Conservation (phyloP, 2,797 vertebrate genomes). For the Ceryle rudis region DNA sequence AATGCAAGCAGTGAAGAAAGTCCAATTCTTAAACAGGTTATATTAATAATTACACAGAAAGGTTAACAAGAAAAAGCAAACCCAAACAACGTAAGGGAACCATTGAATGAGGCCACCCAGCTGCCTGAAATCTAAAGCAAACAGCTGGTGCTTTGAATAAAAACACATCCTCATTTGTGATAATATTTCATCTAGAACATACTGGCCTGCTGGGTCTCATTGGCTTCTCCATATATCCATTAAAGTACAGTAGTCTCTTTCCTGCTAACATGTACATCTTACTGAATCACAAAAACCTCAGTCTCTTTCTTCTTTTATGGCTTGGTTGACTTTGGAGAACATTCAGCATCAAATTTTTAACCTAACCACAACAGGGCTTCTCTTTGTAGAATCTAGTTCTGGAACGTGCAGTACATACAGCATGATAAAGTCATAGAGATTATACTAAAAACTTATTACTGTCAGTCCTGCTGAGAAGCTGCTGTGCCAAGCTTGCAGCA, state of each 20-base stretch:
- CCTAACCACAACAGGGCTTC: conserved; percentile 2
- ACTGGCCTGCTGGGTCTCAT: conserved; percentile 8
- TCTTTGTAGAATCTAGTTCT: background rate
- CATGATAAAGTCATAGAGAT: background rate
- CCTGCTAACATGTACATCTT: conserved; percentile 14
- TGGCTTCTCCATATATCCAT: conserved; percentile 23
- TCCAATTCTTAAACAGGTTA: conserved; percentile 36
- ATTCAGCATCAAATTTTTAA: conserved; percentile 35
- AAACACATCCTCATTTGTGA: conserved; percentile 61
- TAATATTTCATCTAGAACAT: conserved; percentile 53
- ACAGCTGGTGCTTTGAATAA: conserved; percentile 56
- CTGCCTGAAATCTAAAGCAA: conserved; percentile 42
- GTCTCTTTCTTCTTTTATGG: conserved; percentile 38
- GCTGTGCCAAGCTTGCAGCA: background rate
- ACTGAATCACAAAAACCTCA: conserved; percentile 18
- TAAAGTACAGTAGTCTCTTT: conserved; percentile 34
- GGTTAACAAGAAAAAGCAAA: conserved; percentile 54
- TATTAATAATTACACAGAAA: conserved; percentile 66
- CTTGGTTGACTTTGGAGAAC: conserved; percentile 48
- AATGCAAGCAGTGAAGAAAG: background rate
- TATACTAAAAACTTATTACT: background rate
- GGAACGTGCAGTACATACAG: background rate
- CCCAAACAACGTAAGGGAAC: conserved; percentile 34
- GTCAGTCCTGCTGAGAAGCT: background rate
- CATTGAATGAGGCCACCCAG: conserved; percentile 47